phyloP scores from a whole-genome alignment of 2,888 invertebrate species.

The Baccha elongata region DNA sequence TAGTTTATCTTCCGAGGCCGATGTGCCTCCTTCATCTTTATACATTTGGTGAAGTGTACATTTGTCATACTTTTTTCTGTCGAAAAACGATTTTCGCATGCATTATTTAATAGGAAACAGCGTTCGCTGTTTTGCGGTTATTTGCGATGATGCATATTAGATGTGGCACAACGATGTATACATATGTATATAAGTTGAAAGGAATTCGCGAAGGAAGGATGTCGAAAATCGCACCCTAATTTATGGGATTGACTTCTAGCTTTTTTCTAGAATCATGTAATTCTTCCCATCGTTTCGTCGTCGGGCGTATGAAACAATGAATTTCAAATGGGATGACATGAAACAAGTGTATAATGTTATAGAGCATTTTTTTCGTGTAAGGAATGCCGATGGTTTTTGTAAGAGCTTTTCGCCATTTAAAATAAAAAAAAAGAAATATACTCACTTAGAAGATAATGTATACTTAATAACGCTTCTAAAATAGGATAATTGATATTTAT shows the following conservation, averaged over 20 bases:
- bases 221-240: conserved; percentile 70
- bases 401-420: conserved; percentile 72
- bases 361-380: conserved; percentile 25
- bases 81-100: conserved; percentile 66
- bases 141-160: conserved; percentile 73
- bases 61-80: conserved; percentile 58
- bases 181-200: conserved; percentile 28
- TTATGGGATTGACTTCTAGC: conserved; percentile 72
- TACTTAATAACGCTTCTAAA: conserved; percentile 65
- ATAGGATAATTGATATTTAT: conserved; percentile 70
- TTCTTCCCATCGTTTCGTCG: conserved; percentile 18
- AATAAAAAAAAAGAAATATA: conserved; percentile 10
- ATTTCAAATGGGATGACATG: conserved; percentile 64
- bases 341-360: conserved; percentile 59
- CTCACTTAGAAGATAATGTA: conserved; percentile 61
- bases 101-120: conserved; percentile 66
- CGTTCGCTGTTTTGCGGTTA: conserved; percentile 71
- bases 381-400: conserved; percentile 45
- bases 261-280: conserved; percentile 65
- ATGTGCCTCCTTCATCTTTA: conserved; percentile 21
- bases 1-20: conserved; percentile 70
- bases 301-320: conserved; percentile 58
- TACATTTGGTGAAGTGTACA: conserved; percentile 64
- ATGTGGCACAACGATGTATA: conserved; percentile 52
- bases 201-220: conserved; percentile 54